Conservation (phyloP, 1,140 invertebrate species). For the Planococcus citri region DNA sequence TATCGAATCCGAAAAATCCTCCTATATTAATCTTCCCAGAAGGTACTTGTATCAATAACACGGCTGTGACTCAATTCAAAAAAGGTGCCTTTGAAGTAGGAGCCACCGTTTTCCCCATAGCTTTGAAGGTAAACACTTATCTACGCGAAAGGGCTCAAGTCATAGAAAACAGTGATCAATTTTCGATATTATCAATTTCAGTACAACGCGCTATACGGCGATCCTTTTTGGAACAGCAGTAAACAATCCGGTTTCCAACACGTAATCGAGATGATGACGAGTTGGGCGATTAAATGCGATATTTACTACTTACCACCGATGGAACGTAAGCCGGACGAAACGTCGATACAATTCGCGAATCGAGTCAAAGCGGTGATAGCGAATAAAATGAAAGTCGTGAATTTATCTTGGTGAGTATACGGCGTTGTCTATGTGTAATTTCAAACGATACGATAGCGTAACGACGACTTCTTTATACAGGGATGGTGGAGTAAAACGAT, state of each 20-base stretch:
- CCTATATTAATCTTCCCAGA: conserved; percentile 10
- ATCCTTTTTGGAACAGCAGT: conserved; percentile 9
- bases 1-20: conserved; percentile 6
- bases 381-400: neutral
- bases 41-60: conserved; percentile 8
- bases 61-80: conserved; percentile 10
- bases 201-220: neutral
- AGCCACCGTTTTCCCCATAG: neutral
- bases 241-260: conserved; percentile 9
- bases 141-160: neutral
- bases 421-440: neutral
- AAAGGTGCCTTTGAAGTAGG: conserved; percentile 9
- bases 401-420: neutral
- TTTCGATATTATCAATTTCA: neutral
- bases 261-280: conserved; percentile 10
- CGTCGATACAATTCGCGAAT: neutral
- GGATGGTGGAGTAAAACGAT: neutral
- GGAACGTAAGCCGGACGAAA: neutral
- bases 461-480: neutral
- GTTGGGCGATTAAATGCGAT: neutral
- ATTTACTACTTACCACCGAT: conserved; percentile 10
- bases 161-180: neutral
- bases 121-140: neutral
- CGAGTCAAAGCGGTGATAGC: neutral
- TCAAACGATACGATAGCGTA: neutral